Percentiles rank a stretch among this genome's conserved stretches.
Evolutionary conservation across 1,140 invertebrate genomes (phyloP).

Genomic region (Nasonia longicornis): DNA sequence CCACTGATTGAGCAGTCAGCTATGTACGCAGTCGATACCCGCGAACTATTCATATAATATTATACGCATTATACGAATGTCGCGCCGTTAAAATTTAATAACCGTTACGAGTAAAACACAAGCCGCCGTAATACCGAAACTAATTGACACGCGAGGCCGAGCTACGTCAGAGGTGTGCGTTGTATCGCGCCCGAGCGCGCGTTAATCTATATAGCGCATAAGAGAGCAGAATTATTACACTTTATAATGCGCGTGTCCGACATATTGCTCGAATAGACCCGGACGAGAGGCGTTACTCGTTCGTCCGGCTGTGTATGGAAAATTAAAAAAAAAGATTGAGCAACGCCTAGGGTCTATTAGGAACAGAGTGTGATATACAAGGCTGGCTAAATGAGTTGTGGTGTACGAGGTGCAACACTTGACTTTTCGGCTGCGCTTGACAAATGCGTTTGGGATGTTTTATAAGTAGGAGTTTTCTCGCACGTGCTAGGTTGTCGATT

Average conservation of each 20-base stretch:
- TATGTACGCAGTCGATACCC: not conserved
- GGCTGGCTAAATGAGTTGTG: not conserved
- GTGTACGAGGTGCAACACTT: not conserved
- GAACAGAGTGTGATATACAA: not conserved
- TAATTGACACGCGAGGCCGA: slow-evolving; percentile 64
- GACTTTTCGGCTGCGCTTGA: not conserved
- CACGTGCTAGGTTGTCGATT: too few relatives aligned
- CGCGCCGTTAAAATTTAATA: slow-evolving; percentile 1
- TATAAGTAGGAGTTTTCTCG: too few relatives aligned
- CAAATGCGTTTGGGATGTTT: too few relatives aligned
- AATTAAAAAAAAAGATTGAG: not conserved
- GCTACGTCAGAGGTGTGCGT: slow-evolving; percentile 36
- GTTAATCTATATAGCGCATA: slow-evolving; percentile 56
- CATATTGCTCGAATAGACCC: not conserved
- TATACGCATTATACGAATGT: not conserved
- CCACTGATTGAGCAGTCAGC: slow-evolving; percentile 15
- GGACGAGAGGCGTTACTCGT: not conserved
- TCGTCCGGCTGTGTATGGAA: not conserved
- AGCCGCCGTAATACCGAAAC: slow-evolving; percentile 50
- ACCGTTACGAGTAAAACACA: not conserved
- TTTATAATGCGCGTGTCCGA: slow-evolving; percentile 56
- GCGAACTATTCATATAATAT: not conserved
- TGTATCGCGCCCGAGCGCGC: slow-evolving; percentile 46
- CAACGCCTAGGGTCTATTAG: not conserved
- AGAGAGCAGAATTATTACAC: slow-evolving; percentile 57